Evolutionary conservation across 2,888 invertebrate genomes (phyloP).

Genomic region (Pasiphila rectangulata): DNA sequence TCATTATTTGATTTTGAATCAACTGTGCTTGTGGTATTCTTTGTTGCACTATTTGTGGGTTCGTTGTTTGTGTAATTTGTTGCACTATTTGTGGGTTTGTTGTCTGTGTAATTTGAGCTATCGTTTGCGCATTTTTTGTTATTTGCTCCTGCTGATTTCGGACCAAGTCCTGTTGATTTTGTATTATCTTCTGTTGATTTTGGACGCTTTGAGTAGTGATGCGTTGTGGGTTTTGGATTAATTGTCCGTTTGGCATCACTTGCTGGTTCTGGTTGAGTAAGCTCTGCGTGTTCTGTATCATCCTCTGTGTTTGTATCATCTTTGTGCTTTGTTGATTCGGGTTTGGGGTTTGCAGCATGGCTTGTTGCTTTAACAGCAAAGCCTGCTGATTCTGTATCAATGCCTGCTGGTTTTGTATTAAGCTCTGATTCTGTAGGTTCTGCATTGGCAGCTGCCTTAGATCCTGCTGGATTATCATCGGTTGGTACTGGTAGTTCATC

Average conservation of each 20-base stretch:
- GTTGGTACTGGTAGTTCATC: conserved; percentile 60
- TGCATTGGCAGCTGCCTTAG: conserved; percentile 30
- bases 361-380: conserved; percentile 1
- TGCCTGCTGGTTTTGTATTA: conserved; percentile 4
- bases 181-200: background rate
- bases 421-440: conserved; percentile 26
- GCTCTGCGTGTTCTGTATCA: conserved; percentile 3
- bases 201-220: background rate
- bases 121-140: background rate
- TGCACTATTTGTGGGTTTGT: background rate
- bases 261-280: conserved; percentile 6
- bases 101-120: background rate
- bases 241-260: conserved; percentile 7
- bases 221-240: conserved; percentile 2
- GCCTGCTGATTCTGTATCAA: background rate
- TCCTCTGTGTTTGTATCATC: background rate
- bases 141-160: background rate
- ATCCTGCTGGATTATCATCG: conserved; percentile 52
- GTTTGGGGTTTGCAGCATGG: too few relatives aligned
- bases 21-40: background rate
- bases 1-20: background rate
- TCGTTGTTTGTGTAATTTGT: background rate
- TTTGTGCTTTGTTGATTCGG: background rate
- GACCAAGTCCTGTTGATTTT: too few relatives aligned
- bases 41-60: background rate